Percentiles rank a stretch among this genome's conserved stretches.
Evolutionary conservation across 2,113 vertebrate species (phyloP).

Genomic region (Fregetta grallaria): DNA sequence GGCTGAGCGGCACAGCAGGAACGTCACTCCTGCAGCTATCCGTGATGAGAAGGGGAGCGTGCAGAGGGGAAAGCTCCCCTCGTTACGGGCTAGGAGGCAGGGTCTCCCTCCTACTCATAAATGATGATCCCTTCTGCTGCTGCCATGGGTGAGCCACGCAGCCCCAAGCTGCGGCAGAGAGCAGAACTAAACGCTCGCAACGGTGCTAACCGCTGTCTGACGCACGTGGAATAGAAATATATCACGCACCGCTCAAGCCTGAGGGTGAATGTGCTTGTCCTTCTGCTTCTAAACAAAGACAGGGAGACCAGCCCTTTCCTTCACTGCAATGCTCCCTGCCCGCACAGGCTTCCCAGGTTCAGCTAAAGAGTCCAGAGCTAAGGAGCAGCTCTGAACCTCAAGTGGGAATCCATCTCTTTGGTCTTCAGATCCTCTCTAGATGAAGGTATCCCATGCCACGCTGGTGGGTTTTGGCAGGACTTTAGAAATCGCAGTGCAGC

Average conservation of each 20-base stretch:
- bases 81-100: rapidly evolving
- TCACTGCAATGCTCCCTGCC: not conserved
- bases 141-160: not conserved
- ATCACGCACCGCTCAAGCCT: not conserved
- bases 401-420: not conserved
- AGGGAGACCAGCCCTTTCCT: not conserved
- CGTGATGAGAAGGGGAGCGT: not conserved
- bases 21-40: not conserved
- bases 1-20: not conserved
- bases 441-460: not conserved
- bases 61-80: not conserved
- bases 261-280: not conserved
- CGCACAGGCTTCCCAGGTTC: not conserved
- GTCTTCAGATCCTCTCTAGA: not conserved
- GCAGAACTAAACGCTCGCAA: not conserved
- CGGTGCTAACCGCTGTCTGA: not conserved
- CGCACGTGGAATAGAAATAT: not conserved
- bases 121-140: not conserved
- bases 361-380: not conserved
- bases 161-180: not conserved
- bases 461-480: not conserved
- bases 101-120: not conserved
- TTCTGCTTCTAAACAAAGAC: not conserved
- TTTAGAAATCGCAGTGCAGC: not conserved
- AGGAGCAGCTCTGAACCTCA: not conserved